A percentile compares a stretch with the other conserved stretches of the same genome.
Conservation (phyloP, 2,113 vertebrate genomes). For the Rostratula benghalensis region DNA sequence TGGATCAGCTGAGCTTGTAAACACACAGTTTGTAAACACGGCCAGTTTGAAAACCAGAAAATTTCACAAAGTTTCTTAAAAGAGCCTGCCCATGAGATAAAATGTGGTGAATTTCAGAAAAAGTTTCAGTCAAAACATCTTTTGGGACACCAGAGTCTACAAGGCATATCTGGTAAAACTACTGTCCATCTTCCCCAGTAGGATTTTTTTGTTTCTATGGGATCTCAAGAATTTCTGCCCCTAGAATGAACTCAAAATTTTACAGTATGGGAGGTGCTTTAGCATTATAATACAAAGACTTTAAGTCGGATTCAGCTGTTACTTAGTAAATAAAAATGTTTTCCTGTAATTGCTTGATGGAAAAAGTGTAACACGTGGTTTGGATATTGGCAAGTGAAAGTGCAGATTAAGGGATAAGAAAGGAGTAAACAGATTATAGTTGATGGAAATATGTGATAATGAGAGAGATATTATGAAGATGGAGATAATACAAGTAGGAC, state of each 20-base stretch:
- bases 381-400: constrained; percentile 7
- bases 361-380: neutral
- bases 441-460: neutral
- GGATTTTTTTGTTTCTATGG: neutral
- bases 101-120: neutral
- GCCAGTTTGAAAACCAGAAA: neutral
- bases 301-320: neutral
- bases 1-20: neutral
- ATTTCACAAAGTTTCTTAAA: neutral
- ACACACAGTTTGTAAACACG: fast-evolving
- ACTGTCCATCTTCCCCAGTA: neutral
- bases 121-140: neutral
- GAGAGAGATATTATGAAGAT: neutral
- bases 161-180: neutral
- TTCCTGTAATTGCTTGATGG: neutral
- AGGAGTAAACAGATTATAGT: neutral
- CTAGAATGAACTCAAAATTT: neutral
- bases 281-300: neutral
- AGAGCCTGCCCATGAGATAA: fast-evolving
- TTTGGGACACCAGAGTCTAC: neutral
- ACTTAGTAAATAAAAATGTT: neutral
- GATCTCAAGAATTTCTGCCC: neutral
- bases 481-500: neutral
- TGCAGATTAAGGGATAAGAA: constrained; percentile 15
- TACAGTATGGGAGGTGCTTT: neutral